These are phyloP conservation scores for Malurus alboscapulatus DNA, from an alignment of 2,113 vertebrate species.

Conservation along the genomic window DNA sequence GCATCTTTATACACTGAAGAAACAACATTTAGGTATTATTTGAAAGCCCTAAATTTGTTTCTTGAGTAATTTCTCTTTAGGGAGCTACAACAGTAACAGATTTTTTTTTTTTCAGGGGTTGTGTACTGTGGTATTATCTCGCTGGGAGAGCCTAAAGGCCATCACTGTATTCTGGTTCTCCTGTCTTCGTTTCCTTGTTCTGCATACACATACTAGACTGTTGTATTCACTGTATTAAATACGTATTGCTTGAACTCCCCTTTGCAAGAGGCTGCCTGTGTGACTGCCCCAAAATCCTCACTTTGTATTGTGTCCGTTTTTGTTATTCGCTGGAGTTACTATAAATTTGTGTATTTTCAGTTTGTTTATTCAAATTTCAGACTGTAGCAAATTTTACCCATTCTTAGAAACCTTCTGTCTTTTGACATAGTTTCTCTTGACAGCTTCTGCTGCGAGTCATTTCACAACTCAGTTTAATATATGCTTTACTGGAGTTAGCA, in stretches of 20 bases:
- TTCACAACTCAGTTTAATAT: background rate
- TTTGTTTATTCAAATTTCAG: background rate
- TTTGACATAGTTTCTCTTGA: background rate
- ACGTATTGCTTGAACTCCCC: background rate
- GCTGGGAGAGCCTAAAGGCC: background rate
- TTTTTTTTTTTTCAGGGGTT: background rate
- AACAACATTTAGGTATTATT: background rate
- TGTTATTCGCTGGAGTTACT: background rate
- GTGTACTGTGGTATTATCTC: background rate
- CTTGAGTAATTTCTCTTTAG: background rate
- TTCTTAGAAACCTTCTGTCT: background rate
- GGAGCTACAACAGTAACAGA: background rate
- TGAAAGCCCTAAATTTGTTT: background rate
- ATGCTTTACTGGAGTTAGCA: background rate
- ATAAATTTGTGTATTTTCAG: background rate
- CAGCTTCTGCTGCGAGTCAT: background rate
- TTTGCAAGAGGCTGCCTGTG: background rate
- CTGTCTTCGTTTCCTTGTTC: background rate
- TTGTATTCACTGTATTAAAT: background rate
- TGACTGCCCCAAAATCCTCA: background rate
- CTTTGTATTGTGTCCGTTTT: background rate
- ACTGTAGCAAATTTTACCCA: background rate
- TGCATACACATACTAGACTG: rapidly evolving
- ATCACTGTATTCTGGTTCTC: background rate
- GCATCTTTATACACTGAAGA: background rate